Evolutionary conservation across 2,797 vertebrate species (phyloP).

Genomic region (Todus mexicanus): DNA sequence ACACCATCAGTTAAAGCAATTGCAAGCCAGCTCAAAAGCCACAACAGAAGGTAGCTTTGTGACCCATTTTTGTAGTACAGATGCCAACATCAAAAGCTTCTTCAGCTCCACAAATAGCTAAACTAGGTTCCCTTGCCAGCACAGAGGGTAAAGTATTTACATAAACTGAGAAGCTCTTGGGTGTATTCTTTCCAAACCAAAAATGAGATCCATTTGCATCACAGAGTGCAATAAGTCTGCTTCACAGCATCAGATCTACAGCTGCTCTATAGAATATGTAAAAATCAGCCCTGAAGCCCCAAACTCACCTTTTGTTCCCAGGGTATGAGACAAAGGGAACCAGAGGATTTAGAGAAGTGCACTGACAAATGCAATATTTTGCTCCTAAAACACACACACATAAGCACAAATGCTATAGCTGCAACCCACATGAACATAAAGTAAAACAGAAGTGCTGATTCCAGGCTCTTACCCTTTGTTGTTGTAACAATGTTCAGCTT

Average conservation of each 20-base stretch:
- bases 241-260: neutral
- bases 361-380: neutral
- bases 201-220: neutral
- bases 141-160: neutral
- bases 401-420: neutral
- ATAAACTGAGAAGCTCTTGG: neutral
- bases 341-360: neutral
- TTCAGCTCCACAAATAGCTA: neutral
- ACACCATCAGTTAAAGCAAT: neutral
- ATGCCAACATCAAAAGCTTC: neutral
- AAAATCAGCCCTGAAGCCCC: neutral
- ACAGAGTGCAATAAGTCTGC: neutral
- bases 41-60: neutral
- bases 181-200: neutral
- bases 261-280: neutral
- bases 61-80: neutral
- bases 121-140: neutral
- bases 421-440: fast-evolving
- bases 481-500: neutral
- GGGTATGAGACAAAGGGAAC: neutral
- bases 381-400: neutral
- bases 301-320: neutral
- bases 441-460: neutral
- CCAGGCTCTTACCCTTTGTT: neutral
- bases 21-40: neutral